Percentiles rank a stretch among this genome's conserved stretches.
These are phyloP conservation scores for Trichopria drosophilae DNA, from an alignment of 2,888 invertebrate genomes.

Conservation along the genomic window DNA sequence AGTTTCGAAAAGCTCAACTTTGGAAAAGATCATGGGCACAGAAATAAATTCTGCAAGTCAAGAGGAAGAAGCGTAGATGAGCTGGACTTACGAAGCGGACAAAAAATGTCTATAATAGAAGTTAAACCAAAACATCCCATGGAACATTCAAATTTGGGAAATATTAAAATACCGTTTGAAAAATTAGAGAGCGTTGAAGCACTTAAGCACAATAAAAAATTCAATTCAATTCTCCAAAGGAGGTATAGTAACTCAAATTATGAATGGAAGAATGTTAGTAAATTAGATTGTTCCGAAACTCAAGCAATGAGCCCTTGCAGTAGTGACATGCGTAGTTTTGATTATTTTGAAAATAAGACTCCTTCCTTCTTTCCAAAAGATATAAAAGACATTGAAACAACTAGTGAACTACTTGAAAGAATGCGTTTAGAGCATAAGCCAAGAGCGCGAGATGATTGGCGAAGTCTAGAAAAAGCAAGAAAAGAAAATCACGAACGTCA, in stretches of 20 bases:
- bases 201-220: too few relatives aligned
- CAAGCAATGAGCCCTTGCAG: conserved; percentile 37
- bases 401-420: conserved; percentile 33
- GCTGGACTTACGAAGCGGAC: conserved; percentile 44
- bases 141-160: too few relatives aligned
- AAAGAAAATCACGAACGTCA: conserved; percentile 52
- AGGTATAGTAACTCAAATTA: too few relatives aligned
- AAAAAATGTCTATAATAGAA: conserved; percentile 42
- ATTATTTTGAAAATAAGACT: conserved; percentile 44
- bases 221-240: too few relatives aligned
- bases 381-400: conserved; percentile 25
- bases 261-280: conserved; percentile 48
- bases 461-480: conserved; percentile 51
- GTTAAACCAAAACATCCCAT: too few relatives aligned
- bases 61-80: conserved; percentile 47
- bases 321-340: conserved; percentile 45
- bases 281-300: conserved; percentile 44
- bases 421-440: conserved; percentile 47
- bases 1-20: conserved; percentile 45
- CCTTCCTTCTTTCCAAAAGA: too few relatives aligned
- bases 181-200: too few relatives aligned
- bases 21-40: conserved; percentile 33
- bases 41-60: conserved; percentile 38
- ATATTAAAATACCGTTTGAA: too few relatives aligned
- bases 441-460: conserved; percentile 54